These are phyloP conservation scores for Masticophis lateralis DNA, from an alignment of 2,797 vertebrate species.

Conservation along the genomic window DNA sequence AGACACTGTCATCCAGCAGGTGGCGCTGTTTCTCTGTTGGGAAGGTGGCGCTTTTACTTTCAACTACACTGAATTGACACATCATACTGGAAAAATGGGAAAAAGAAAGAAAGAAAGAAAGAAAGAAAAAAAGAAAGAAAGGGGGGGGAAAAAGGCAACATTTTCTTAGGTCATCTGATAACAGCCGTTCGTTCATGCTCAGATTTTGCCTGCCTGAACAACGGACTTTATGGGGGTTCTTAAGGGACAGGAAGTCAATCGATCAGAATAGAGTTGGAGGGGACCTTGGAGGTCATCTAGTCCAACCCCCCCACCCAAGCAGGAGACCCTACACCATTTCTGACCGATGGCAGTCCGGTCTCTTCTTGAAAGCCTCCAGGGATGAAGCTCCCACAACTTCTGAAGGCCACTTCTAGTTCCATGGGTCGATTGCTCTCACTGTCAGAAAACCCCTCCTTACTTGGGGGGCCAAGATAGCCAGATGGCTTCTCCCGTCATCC, in stretches of 20 bases:
- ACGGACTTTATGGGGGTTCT: neutral
- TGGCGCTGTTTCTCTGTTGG: constrained; percentile 88
- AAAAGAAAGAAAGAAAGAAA: neutral
- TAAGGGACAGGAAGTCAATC: neutral
- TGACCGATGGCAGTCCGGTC: too few species aligned
- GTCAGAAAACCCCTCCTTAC: too few species aligned
- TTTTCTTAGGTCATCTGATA: constrained; percentile 28
- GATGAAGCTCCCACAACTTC: too few species aligned
- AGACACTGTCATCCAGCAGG: constrained; percentile 94
- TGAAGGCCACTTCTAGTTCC: too few species aligned
- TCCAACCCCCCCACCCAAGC: too few species aligned
- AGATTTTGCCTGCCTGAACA: neutral
- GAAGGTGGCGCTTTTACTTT: constrained; percentile 91
- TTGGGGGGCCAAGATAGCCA: neutral
- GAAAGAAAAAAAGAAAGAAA: too few species aligned
- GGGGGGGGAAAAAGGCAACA: constrained; percentile 25
- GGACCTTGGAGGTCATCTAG: too few species aligned
- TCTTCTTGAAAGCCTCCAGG: too few species aligned
- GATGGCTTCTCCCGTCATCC: rapidly evolving
- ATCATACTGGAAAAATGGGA: constrained; percentile 81
- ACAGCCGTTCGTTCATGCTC: neutral
- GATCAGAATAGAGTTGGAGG: too few species aligned
- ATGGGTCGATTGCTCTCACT: too few species aligned
- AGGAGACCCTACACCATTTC: too few species aligned
- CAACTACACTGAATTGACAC: constrained; percentile 90